phyloP scores from a whole-genome alignment of 2,888 invertebrate genomes.

The Lasioglossum marginatum region DNA sequence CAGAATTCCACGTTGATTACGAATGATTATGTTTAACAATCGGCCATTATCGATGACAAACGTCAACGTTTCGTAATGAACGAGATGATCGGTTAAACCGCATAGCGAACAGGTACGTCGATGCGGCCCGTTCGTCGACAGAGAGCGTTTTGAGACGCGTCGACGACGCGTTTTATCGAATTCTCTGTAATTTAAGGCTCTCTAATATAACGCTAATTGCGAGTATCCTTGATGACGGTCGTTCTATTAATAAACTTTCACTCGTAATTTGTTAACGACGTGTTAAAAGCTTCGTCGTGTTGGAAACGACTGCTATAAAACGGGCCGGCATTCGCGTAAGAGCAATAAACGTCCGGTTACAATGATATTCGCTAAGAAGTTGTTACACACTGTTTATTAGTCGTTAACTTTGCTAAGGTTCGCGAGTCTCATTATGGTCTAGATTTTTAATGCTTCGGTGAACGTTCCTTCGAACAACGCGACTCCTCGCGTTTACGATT shows the following conservation, averaged over 20 bases:
- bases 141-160: background rate
- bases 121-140: background rate
- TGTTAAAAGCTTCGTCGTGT: slow-evolving; percentile 28
- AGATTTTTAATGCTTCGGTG: slow-evolving; percentile 5
- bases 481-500: slow-evolving; percentile 1
- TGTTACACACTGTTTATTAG: slow-evolving; percentile 11
- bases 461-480: background rate
- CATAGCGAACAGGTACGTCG: background rate
- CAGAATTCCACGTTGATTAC: slow-evolving; percentile 65
- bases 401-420: slow-evolving; percentile 6
- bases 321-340: background rate
- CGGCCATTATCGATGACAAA: slow-evolving; percentile 65
- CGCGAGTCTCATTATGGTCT: background rate
- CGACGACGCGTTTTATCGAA: background rate
- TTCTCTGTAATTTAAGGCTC: background rate
- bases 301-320: slow-evolving; percentile 16
- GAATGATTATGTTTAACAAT: slow-evolving; percentile 65
- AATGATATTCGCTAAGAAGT: slow-evolving; percentile 10
- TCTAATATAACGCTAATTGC: background rate
- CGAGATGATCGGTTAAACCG: slow-evolving; percentile 55
- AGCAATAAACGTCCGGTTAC: slow-evolving; percentile 18
- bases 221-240: background rate
- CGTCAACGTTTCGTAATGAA: slow-evolving; percentile 59
- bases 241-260: slow-evolving; percentile 28
- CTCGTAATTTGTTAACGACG: slow-evolving; percentile 18